Evolutionary conservation across 2,797 vertebrate species (phyloP).

Genomic region (Megalops cyprinoides): DNA sequence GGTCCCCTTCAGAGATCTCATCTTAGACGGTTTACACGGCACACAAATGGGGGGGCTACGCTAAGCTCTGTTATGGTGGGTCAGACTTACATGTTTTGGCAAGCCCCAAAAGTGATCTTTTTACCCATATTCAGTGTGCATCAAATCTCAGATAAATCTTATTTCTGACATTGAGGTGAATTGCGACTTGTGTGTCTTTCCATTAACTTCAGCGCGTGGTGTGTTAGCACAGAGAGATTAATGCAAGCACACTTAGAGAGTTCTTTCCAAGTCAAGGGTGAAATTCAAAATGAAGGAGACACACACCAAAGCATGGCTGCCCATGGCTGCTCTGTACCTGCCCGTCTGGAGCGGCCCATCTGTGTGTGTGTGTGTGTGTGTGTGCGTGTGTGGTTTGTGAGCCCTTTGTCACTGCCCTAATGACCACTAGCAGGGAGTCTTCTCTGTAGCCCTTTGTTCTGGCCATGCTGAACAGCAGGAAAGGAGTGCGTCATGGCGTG

Average conservation of each 20-base stretch:
- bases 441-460: conserved; percentile 1
- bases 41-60: neutral
- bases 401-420: conserved; percentile 4
- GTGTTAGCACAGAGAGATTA: neutral
- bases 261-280: neutral
- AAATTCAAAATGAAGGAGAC: neutral
- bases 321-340: neutral
- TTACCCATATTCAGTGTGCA: neutral
- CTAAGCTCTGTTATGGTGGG: neutral
- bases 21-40: neutral
- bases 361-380: neutral
- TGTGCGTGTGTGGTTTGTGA: no score
- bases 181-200: neutral
- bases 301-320: neutral
- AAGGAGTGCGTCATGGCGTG: neutral
- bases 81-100: neutral
- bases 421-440: neutral
- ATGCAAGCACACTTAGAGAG: neutral
- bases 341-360: conserved; percentile 21
- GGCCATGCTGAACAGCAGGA: no score
- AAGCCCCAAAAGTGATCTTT: neutral
- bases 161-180: neutral
- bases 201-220: neutral
- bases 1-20: neutral
- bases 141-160: neutral